These are phyloP conservation scores for Contarinia nasturtii DNA, from an alignment of 1,140 invertebrate species.

Conservation along the genomic window DNA sequence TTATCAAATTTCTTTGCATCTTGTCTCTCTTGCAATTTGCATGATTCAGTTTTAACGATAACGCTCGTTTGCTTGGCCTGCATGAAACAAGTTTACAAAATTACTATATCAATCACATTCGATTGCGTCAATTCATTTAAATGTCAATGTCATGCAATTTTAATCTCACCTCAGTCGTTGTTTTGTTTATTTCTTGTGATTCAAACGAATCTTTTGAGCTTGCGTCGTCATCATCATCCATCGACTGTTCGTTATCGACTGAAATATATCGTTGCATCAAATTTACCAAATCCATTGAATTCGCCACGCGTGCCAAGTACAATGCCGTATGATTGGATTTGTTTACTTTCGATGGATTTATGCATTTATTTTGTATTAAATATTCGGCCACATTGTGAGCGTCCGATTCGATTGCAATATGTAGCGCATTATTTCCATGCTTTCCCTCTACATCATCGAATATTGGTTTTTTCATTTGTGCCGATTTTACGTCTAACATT, in stretches of 20 bases:
- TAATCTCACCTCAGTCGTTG: not conserved
- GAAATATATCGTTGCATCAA: not conserved
- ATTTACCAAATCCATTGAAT: slow-evolving; percentile 1
- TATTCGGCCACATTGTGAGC: slow-evolving; percentile 27
- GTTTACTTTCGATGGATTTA: slow-evolving; percentile 12
- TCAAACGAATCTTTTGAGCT: not conserved
- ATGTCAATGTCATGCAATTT: not conserved
- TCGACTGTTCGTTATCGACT: not conserved
- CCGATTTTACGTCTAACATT: slow-evolving; percentile 26
- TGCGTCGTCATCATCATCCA: not conserved
- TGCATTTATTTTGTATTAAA: slow-evolving; percentile 23
- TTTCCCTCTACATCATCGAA: slow-evolving; percentile 9
- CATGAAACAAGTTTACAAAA: not conserved
- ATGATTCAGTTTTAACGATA: slow-evolving; percentile 14
- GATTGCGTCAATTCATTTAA: not conserved
- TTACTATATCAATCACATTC: not conserved
- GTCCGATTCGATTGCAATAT: slow-evolving; percentile 31
- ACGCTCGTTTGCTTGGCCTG: slow-evolving; percentile 5
- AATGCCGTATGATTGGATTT: slow-evolving; percentile 13
- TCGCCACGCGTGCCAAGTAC: slow-evolving; percentile 13
- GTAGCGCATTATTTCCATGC: slow-evolving; percentile 33
- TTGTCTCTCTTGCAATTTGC: not conserved
- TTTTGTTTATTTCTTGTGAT: not conserved
- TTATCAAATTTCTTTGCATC: not conserved
- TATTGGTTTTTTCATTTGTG: slow-evolving; percentile 27